phyloP scores from a whole-genome alignment of 2,888 invertebrate genomes.

The Polyploca ridens region DNA sequence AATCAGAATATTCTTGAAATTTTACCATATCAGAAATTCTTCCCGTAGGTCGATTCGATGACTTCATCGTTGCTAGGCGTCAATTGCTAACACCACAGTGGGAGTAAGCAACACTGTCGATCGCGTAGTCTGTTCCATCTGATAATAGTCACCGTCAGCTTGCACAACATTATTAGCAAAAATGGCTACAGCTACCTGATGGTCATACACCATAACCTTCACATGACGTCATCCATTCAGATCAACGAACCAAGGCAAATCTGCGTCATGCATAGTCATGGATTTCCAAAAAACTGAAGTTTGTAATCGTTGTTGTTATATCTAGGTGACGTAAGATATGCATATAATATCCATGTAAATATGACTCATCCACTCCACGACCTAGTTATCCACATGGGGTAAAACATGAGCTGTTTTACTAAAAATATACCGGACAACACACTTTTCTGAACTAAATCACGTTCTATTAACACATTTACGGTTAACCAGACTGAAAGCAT shows the following conservation, averaged over 20 bases:
- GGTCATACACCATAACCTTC: background rate
- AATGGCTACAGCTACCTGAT: background rate
- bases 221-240: background rate
- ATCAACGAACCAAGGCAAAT: background rate
- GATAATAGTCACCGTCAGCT: background rate
- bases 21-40: too few relatives aligned
- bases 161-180: background rate
- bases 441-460: conserved; percentile 21
- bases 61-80: too few relatives aligned
- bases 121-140: too few relatives aligned
- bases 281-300: background rate
- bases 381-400: conserved; percentile 32
- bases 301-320: background rate
- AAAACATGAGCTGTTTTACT: conserved; percentile 26
- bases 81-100: too few relatives aligned
- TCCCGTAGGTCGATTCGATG: too few relatives aligned
- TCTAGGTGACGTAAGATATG: conserved; percentile 3
- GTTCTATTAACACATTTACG: conserved; percentile 14
- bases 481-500: conserved; percentile 13
- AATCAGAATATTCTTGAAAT: too few relatives aligned
- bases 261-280: background rate
- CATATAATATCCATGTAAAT: conserved; percentile 11
- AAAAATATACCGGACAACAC: conserved; percentile 29
- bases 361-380: conserved; percentile 33
- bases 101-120: too few relatives aligned